These are phyloP conservation scores for Anagrus nilaparvatae DNA, from an alignment of 1,140 invertebrate species.

Conservation along the genomic window DNA sequence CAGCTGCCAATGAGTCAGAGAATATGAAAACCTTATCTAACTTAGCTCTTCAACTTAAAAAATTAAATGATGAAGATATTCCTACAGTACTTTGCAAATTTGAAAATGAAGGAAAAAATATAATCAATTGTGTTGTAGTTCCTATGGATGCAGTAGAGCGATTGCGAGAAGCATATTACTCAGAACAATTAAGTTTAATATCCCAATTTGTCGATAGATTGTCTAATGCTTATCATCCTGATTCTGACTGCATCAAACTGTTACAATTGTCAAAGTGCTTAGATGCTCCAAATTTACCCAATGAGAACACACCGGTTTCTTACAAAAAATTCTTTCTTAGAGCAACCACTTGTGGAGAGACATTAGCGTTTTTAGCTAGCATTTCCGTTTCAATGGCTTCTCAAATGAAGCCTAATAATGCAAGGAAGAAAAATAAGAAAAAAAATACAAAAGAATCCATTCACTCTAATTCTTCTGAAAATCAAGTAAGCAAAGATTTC, in stretches of 20 bases:
- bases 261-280: conserved; percentile 25
- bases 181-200: conserved; percentile 32
- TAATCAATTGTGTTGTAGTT: conserved; percentile 31
- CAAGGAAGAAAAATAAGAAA: conserved; percentile 35
- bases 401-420: conserved; percentile 23
- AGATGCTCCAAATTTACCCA: conserved; percentile 24
- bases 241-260: conserved; percentile 29
- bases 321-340: conserved; percentile 34
- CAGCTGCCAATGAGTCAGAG: conserved; percentile 26
- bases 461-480: conserved; percentile 23
- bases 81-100: conserved; percentile 31
- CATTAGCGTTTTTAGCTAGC: conserved; percentile 32
- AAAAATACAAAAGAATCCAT: conserved; percentile 31
- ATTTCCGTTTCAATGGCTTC: conserved; percentile 30
- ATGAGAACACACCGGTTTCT: conserved; percentile 26
- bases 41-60: conserved; percentile 27
- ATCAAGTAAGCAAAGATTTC: conserved; percentile 22
- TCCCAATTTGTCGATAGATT: conserved; percentile 30
- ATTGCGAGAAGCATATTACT: conserved; percentile 33
- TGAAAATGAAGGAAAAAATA: conserved; percentile 20
- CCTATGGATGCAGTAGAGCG: conserved; percentile 37
- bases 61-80: conserved; percentile 26
- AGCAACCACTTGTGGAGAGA: conserved; percentile 38
- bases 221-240: conserved; percentile 24
- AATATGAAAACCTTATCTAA: conserved; percentile 23